phyloP scores from a whole-genome alignment of 2,888 invertebrate species.

The Conus canariensis region DNA sequence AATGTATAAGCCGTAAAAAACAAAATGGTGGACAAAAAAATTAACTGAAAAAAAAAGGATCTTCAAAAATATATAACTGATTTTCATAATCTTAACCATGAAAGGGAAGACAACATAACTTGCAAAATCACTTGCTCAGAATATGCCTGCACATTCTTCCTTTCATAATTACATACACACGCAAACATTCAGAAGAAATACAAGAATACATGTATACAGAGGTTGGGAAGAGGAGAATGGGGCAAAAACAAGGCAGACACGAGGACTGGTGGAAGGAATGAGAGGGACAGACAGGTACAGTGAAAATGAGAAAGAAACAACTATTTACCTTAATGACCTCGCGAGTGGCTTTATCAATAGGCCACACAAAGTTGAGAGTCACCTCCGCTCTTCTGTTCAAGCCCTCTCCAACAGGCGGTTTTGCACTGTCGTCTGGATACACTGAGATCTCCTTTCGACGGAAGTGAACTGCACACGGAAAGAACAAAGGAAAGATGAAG shows the following conservation, averaged over 20 bases:
- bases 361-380: slow-evolving; percentile 96
- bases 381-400: slow-evolving; percentile 92
- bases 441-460: slow-evolving; percentile 96
- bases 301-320: neutral
- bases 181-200: neutral
- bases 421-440: slow-evolving; percentile 93
- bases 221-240: neutral
- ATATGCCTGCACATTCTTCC: no score
- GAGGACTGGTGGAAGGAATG: no score
- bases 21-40: no score
- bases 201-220: neutral
- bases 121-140: no score
- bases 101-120: no score
- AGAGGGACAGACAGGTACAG: neutral
- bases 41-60: no score
- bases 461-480: slow-evolving; percentile 87
- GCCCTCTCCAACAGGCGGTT: slow-evolving; percentile 92
- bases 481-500: neutral
- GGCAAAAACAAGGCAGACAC: neutral
- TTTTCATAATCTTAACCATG: no score
- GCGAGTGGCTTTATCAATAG: slow-evolving; percentile 90
- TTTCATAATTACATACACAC: neutral
- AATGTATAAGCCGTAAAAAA: neutral
- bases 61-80: no score
- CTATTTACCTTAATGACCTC: slow-evolving; percentile 85